Base-by-base conservation (phyloP, 2,113 vertebrate genomes). In the Amazona vittata region DNA sequence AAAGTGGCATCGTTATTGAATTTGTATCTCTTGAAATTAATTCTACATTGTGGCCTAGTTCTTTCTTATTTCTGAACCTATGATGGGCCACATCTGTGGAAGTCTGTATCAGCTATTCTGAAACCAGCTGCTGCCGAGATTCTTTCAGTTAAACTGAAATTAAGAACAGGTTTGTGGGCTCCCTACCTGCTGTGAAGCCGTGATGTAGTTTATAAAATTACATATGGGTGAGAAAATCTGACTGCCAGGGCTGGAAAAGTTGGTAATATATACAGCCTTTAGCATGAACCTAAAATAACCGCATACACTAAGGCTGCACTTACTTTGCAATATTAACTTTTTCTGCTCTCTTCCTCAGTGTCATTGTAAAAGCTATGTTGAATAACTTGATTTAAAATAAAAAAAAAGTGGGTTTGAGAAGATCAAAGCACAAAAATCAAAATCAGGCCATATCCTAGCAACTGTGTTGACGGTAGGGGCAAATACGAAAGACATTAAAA, bases 161-260 rank as follows among this genome's bases (percentile, higher is more conserved):
- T 95, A 98, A 94, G 96, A 98, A 96, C 98, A 98, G 97, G 95
- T 97, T 94, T 89, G 94, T 95, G 96, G 97, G 92, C 93, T 93
- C 74, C 89, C 93, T 97, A 96, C 98, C 98, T 98, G 97, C 97
- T 97, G 97, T 94, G 97, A 97, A 97, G 93, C 96, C 62, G 83
- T 97, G 97, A 97, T 95, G 81, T 89, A 92, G 89, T 97, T 94
- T 96, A 97, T 93, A 93, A 96, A 96, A 94, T 95, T 92, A 96
- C 94, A 93, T 71, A 92, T 74, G 93, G 90, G 86, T 89, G 96
- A 97, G 94, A 91, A 96, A 87, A 86, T 37, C 55, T 85, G 93
- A 91, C 88, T 94, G 91, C 77, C 50, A 41, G 39, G 64, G 78
- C 82, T 95, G 49, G 62, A 70, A 83, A 94, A 69, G 55, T 57